A percentile compares a stretch with the other conserved stretches of the same genome.
Evolutionary conservation across 2,797 vertebrate species (phyloP).

Genomic region (Gadopsis marmoratus): DNA sequence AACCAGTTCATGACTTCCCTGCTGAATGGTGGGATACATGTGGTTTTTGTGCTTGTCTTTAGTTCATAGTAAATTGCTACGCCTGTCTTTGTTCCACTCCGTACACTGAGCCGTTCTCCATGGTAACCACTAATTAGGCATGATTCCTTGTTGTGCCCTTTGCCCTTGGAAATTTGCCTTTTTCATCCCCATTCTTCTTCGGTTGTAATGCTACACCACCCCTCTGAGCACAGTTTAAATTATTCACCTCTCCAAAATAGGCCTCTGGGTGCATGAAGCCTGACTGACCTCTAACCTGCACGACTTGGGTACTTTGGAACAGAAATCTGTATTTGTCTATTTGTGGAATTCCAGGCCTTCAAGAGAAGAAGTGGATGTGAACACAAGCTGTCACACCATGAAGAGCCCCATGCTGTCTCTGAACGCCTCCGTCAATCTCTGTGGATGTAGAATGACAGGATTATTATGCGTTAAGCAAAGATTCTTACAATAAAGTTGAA

Average conservation of each 20-base stretch:
- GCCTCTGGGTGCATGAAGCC: slow-evolving; percentile 68
- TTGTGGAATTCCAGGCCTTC: slow-evolving; percentile 53
- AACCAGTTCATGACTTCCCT: slow-evolving; percentile 38
- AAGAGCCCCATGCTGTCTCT: background rate
- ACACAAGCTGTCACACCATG: slow-evolving; percentile 12
- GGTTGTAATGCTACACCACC: slow-evolving; percentile 74
- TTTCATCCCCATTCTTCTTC: slow-evolving; percentile 65
- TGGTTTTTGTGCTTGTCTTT: slow-evolving; percentile 42
- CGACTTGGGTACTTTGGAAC: slow-evolving; percentile 22
- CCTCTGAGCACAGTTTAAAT: slow-evolving; percentile 73
- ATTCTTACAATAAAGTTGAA: background rate
- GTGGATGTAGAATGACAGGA: background rate
- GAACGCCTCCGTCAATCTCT: background rate
- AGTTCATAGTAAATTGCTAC: slow-evolving; percentile 52
- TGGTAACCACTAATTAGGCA: slow-evolving; percentile 80
- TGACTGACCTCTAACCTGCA: slow-evolving; percentile 75
- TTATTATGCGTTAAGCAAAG: background rate
- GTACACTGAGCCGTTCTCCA: slow-evolving; percentile 53
- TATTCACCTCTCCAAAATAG: slow-evolving; percentile 79
- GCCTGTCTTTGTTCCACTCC: slow-evolving; percentile 50
- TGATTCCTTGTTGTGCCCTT: slow-evolving; percentile 77
- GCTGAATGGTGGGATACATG: slow-evolving; percentile 20
- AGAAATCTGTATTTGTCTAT: slow-evolving; percentile 77
- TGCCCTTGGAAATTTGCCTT: slow-evolving; percentile 78
- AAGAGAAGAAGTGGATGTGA: slow-evolving; percentile 21